phyloP scores from a whole-genome alignment of 2,888 invertebrate species.

The Lottia scabra region DNA sequence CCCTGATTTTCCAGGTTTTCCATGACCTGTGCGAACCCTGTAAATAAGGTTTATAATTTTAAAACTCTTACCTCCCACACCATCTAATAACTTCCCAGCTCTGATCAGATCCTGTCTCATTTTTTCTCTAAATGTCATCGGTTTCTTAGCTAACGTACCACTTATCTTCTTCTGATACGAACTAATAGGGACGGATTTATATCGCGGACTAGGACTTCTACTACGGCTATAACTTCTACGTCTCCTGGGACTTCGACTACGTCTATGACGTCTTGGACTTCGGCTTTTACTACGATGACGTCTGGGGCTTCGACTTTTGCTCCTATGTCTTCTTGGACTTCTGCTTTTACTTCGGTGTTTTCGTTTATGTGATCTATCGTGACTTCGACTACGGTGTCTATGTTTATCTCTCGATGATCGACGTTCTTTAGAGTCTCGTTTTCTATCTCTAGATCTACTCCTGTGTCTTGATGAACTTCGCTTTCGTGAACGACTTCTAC shows the following conservation, averaged over 20 bases:
- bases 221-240: constrained; percentile 24
- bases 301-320: constrained; percentile 18
- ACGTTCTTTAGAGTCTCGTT: constrained; percentile 24
- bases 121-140: constrained; percentile 62
- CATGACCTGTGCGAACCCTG: too few species aligned
- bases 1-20: too few species aligned
- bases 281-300: constrained; percentile 21
- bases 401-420: constrained; percentile 29
- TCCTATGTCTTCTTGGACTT: not conserved
- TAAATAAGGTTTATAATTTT: too few species aligned
- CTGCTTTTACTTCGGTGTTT: constrained; percentile 18
- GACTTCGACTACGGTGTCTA: constrained; percentile 34
- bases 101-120: constrained; percentile 61
- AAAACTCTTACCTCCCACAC: too few species aligned
- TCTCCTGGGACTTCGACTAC: constrained; percentile 11
- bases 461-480: constrained; percentile 19
- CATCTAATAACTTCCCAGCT: constrained; percentile 43
- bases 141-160: constrained; percentile 35
- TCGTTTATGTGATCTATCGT: constrained; percentile 24
- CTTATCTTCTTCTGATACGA: constrained; percentile 20
- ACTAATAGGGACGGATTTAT: constrained; percentile 8
- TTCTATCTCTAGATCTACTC: constrained; percentile 28
- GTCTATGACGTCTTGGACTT: constrained; percentile 7
- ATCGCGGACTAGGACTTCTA: constrained; percentile 17
- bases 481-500: constrained; percentile 16